Evolutionary conservation across 1,140 invertebrate species (phyloP), one percentile per base, ranked within the genome.

Genomic region (Drosophila insularis): DNA sequence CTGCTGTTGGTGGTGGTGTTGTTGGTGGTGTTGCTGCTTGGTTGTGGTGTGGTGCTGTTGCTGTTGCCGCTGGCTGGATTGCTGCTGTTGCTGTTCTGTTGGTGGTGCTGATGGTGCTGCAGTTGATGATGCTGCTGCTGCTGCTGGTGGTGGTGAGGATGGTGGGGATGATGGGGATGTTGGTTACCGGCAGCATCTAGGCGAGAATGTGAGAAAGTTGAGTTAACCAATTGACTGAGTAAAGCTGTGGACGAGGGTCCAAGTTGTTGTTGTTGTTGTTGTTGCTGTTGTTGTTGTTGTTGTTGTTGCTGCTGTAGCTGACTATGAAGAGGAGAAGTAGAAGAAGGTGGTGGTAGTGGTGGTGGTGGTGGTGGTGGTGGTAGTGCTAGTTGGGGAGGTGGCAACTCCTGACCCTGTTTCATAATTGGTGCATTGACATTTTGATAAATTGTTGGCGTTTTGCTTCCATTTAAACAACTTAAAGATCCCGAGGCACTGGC

Each of bases 271-370:
- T 80, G 80, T 3, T 76, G 79, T 8, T 67, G 68, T 2, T 79
- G 66, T 55, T 80, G 81, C 19, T 81, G 67, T 92, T 94, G 93
- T 93, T 94, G 74, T n/a, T 79, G 66, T 55, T 80, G 81, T 19
- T 81, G 67, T 92, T 94, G 93, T 93, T 94, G 74, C 54, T 64
- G 71, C n/a, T 71, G 68, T 92, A 94, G 74, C 14, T 23, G 72
- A 3, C 14, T 14, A n/a, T 32, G 31, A 17, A 37, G 55, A 35
- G 27, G 19, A 50, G 13, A n/a, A 50, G 43, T 8, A 50, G 43
- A 19, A 50, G 43, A 68, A 7, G 66, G 70, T n/a, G 71, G 74
- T 8, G 67, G 67, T 21, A 59, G 8, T 40, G 55, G 10, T 63
- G 59, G 11, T 53, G 59, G 14, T 32, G 65, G 31, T 50, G 66